Percentiles rank a stretch among this genome's conserved stretches.
phyloP scores from a whole-genome alignment of 2,113 vertebrate species.

The Pituophis catenifer region DNA sequence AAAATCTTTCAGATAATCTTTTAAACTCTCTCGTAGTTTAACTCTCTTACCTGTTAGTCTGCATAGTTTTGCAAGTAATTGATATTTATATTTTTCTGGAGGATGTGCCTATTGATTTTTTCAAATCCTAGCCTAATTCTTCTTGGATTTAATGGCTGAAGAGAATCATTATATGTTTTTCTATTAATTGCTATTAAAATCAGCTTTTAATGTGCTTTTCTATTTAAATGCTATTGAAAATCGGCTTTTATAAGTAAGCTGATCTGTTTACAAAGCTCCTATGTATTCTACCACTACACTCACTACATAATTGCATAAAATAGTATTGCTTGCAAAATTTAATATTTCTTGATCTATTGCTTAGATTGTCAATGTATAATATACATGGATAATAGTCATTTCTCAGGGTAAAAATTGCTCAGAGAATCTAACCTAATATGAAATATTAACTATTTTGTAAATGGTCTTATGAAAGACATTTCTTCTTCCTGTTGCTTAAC shows the following conservation, averaged over 20 bases:
- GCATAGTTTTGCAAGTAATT: background rate
- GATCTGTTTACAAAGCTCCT: background rate
- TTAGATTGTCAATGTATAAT: background rate
- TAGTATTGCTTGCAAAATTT: background rate
- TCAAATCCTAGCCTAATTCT: background rate
- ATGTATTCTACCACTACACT: background rate
- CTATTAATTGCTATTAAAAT: background rate
- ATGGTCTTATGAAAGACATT: conserved; percentile 1
- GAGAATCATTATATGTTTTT: background rate
- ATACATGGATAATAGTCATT: background rate
- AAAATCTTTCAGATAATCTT: background rate
- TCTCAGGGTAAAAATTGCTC: background rate
- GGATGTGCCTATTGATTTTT: background rate
- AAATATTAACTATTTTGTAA: conserved; percentile 17
- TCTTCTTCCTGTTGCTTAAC: conserved; percentile 1
- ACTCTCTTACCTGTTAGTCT: background rate
- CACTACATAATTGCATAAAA: background rate
- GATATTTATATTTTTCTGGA: background rate
- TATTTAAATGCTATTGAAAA: background rate
- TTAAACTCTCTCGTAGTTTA: background rate
- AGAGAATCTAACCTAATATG: background rate
- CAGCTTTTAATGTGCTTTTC: too few relatives aligned
- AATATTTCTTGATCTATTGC: background rate
- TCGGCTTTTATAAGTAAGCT: background rate
- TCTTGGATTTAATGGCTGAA: background rate